A percentile compares a stretch with the other conserved stretches of the same genome.
phyloP scores from a whole-genome alignment of 2,888 invertebrate species.

The Erpobdella octoculata region DNA sequence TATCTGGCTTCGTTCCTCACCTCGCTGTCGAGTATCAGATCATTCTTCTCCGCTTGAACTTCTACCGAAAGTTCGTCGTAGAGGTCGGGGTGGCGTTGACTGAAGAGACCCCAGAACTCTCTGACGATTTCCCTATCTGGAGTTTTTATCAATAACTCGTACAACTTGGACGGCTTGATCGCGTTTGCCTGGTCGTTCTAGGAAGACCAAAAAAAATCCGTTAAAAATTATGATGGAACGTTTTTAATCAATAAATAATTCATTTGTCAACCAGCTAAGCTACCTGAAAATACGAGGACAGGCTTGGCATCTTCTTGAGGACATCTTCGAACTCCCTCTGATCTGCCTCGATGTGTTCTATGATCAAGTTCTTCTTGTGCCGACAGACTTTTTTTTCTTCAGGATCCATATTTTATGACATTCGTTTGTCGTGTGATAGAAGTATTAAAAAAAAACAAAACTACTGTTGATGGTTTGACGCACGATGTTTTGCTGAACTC shows the following conservation, averaged over 20 bases:
- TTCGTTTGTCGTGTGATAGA: too few species aligned
- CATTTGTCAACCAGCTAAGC: background rate
- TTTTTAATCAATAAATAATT: background rate
- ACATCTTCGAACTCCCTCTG: background rate
- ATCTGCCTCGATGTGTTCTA: background rate
- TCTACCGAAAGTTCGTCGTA: conserved; percentile 13
- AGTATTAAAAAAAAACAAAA: too few species aligned
- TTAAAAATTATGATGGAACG: too few species aligned
- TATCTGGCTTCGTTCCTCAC: conserved; percentile 2
- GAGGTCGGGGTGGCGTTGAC: background rate
- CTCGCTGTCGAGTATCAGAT: background rate
- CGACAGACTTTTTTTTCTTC: background rate
- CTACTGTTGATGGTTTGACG: too few species aligned
- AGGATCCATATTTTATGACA: too few species aligned
- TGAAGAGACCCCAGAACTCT: conserved; percentile 12
- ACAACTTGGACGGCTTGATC: conserved; percentile 7
- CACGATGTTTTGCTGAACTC: too few species aligned
- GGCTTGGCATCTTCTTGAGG: too few species aligned
- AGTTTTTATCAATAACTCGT: conserved; percentile 12
- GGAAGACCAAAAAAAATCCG: background rate
- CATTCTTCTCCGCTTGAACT: conserved; percentile 2
- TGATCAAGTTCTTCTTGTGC: background rate
- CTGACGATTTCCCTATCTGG: background rate
- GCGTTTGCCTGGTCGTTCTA: background rate
- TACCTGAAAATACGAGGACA: too few species aligned